Conservation (phyloP, 2,888 invertebrate species). For the Drosophila rubida region DNA sequence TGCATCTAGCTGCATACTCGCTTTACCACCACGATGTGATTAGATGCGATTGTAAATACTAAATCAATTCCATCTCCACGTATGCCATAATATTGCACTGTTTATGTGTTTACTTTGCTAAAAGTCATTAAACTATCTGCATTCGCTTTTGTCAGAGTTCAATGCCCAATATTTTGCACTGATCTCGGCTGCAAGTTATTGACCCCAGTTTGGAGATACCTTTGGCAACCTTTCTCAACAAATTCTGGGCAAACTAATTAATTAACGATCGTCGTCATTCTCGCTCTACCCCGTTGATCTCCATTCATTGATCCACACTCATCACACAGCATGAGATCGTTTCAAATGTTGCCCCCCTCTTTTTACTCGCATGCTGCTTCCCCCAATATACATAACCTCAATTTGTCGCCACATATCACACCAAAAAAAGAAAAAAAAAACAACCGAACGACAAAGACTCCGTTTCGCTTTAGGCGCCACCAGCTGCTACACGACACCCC, state of each 20-base stretch:
- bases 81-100: too few species aligned
- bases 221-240: conserved; percentile 46
- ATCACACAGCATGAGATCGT: conserved; percentile 45
- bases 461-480: conserved; percentile 66
- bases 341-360: neutral
- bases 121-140: neutral
- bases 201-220: conserved; percentile 17
- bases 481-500: conserved; percentile 41
- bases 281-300: conserved; percentile 25
- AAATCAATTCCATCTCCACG: neutral
- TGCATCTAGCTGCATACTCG: conserved; percentile 3
- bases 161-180: conserved; percentile 11
- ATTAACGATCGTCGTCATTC: conserved; percentile 43
- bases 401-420: conserved; percentile 78
- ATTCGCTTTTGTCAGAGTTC: neutral
- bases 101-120: neutral
- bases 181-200: conserved; percentile 22
- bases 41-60: neutral
- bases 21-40: neutral
- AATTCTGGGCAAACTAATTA: conserved; percentile 45
- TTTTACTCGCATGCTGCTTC: conserved; percentile 1
- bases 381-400: conserved; percentile 61
- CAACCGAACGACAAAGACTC: conserved; percentile 16
- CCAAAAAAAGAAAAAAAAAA: conserved; percentile 27
- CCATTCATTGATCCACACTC: conserved; percentile 24